Conservation (phyloP, 2,888 invertebrate genomes). For the Nephrotoma appendiculata region DNA sequence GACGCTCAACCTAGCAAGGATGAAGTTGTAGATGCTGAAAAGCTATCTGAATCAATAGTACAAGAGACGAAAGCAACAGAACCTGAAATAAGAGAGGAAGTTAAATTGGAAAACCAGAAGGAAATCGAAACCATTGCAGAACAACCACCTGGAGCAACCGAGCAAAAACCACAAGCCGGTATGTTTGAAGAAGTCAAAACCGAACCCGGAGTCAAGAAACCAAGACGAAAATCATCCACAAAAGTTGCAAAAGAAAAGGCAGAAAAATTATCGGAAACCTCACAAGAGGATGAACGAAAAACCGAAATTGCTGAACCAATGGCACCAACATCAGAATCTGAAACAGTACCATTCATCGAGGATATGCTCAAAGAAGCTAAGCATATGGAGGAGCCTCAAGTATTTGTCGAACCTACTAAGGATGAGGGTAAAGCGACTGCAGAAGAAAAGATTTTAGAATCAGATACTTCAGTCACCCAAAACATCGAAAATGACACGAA, state of each 20-base stretch:
- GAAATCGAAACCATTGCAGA: too few relatives aligned
- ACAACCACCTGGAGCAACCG: too few relatives aligned
- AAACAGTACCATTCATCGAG: neutral
- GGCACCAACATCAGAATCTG: too few relatives aligned
- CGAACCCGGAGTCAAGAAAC: neutral
- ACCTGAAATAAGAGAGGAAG: neutral
- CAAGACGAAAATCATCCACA: neutral
- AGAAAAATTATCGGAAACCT: constrained; percentile 3
- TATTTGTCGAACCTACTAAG: too few relatives aligned
- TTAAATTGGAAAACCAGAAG: neutral
- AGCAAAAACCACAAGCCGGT: too few relatives aligned
- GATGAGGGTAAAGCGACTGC: too few relatives aligned
- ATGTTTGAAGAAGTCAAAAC: too few relatives aligned
- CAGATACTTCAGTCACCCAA: too few relatives aligned
- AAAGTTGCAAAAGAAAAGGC: constrained; percentile 12
- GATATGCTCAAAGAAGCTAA: constrained; percentile 9
- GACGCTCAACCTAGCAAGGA: constrained; percentile 3
- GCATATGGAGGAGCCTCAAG: constrained; percentile 10
- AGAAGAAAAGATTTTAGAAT: too few relatives aligned
- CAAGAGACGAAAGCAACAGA: neutral
- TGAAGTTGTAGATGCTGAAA: constrained; percentile 4
- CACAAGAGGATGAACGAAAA: constrained; percentile 10
- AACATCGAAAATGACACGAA: neutral
- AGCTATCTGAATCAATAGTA: constrained; percentile 5
- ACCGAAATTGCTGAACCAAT: too few relatives aligned